Evolutionary conservation across 2,113 vertebrate species (phyloP).

Genomic region (Callocephalon fimbriatum): DNA sequence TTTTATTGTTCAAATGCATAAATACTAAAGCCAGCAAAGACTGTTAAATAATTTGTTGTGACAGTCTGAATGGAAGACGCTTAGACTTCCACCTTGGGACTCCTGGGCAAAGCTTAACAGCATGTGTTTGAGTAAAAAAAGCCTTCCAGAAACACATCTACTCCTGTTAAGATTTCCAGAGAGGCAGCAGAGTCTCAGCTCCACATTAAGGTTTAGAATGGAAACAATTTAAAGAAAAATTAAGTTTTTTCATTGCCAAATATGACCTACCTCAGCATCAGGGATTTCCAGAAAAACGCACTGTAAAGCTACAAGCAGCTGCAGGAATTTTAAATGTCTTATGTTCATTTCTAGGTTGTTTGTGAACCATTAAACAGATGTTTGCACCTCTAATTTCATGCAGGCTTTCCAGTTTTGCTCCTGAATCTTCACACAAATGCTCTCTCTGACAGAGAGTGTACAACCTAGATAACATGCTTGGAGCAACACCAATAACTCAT

Average conservation of each 20-base stretch:
- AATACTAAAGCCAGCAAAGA: neutral
- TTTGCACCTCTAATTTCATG: neutral
- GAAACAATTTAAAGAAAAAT: neutral
- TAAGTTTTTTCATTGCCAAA: neutral
- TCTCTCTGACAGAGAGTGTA: neutral
- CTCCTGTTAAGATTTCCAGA: neutral
- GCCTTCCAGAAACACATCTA: neutral
- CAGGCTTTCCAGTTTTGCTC: neutral
- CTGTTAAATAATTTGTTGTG: neutral
- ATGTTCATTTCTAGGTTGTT: neutral
- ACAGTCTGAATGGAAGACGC: neutral
- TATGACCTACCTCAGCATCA: neutral
- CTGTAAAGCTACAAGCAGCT: neutral
- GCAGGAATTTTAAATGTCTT: neutral
- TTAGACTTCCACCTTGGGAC: neutral
- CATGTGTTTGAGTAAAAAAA: neutral
- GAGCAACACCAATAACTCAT: neutral
- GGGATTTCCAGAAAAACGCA: neutral
- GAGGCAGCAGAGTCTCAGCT: neutral
- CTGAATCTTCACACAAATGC: neutral
- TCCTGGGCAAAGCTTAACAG: neutral
- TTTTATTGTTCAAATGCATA: neutral
- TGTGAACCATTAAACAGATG: neutral
- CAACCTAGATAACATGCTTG: neutral
- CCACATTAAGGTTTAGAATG: neutral